Conservation (phyloP, 2,888 invertebrate genomes). For the Alcis repandata region DNA sequence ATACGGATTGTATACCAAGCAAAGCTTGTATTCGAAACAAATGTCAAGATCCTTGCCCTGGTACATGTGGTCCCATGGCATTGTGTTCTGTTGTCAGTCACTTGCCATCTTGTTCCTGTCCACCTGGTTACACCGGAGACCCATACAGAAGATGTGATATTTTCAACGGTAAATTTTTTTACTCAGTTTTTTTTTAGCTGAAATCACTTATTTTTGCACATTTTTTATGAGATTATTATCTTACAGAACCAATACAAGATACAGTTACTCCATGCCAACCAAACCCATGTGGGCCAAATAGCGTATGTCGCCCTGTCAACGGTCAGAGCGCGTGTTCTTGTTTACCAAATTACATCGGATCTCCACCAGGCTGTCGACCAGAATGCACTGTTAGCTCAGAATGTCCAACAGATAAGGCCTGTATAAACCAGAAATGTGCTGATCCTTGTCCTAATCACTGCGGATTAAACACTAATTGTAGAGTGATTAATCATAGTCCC, state of each 20-base stretch:
- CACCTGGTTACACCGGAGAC: constrained; percentile 90
- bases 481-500: constrained; percentile 92
- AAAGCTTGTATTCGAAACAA: constrained; percentile 91
- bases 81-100: constrained; percentile 91
- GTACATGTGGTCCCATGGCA: constrained; percentile 91
- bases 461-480: constrained; percentile 89
- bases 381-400: constrained; percentile 93
- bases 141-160: constrained; percentile 88
- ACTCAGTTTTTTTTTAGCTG: constrained; percentile 7
- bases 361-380: constrained; percentile 92
- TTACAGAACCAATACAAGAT: constrained; percentile 70
- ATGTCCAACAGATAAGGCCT: constrained; percentile 90
- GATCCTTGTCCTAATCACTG: constrained; percentile 92
- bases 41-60: constrained; percentile 93
- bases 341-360: constrained; percentile 89
- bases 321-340: constrained; percentile 92
- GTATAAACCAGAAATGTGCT: constrained; percentile 91
- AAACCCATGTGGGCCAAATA: constrained; percentile 92
- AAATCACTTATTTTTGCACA: neutral
- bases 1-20: constrained; percentile 90
- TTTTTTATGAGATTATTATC: neutral
- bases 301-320: constrained; percentile 90
- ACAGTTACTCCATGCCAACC: constrained; percentile 88
- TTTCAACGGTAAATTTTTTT: constrained; percentile 62
- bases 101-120: constrained; percentile 89